Evolutionary conservation across 2,888 invertebrate species (phyloP).

Genomic region (Diplolepis rosae): DNA sequence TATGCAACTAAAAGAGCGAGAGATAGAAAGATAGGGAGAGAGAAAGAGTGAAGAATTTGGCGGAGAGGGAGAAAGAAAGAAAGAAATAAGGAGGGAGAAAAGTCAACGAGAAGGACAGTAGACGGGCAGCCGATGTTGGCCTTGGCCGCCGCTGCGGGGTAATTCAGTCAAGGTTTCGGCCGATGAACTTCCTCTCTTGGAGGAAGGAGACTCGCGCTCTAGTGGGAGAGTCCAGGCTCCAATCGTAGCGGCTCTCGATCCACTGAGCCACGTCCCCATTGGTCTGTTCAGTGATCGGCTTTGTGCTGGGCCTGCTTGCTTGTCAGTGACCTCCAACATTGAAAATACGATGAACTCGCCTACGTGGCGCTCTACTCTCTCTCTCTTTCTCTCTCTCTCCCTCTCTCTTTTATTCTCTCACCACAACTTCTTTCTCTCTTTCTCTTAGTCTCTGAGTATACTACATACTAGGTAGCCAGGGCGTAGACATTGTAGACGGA

Average conservation of each 20-base stretch:
- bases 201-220: slow-evolving; percentile 58
- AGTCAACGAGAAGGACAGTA: slow-evolving; percentile 40
- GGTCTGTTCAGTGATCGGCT: slow-evolving; percentile 72
- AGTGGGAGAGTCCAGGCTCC: slow-evolving; percentile 51
- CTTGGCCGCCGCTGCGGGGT: slow-evolving; percentile 82
- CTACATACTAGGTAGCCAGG: slow-evolving; percentile 77
- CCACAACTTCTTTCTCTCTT: slow-evolving; percentile 29
- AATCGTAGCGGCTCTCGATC: slow-evolving; percentile 53
- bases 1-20: slow-evolving; percentile 14
- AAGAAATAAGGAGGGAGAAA: slow-evolving; percentile 37
- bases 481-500: slow-evolving; percentile 70
- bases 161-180: slow-evolving; percentile 91
- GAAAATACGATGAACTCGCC: slow-evolving; percentile 84
- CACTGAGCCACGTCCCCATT: slow-evolving; percentile 59
- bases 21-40: slow-evolving; percentile 37
- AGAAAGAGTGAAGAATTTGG: slow-evolving; percentile 41
- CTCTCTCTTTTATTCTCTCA: slow-evolving; percentile 56
- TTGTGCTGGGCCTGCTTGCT: slow-evolving; percentile 72
- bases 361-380: slow-evolving; percentile 72
- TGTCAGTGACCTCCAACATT: slow-evolving; percentile 91
- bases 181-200: slow-evolving; percentile 81
- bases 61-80: slow-evolving; percentile 35
- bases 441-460: slow-evolving; percentile 63
- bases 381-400: slow-evolving; percentile 57
- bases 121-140: slow-evolving; percentile 68